Conservation (phyloP, 2,888 invertebrate genomes). For the Drosophila paranaensis region DNA sequence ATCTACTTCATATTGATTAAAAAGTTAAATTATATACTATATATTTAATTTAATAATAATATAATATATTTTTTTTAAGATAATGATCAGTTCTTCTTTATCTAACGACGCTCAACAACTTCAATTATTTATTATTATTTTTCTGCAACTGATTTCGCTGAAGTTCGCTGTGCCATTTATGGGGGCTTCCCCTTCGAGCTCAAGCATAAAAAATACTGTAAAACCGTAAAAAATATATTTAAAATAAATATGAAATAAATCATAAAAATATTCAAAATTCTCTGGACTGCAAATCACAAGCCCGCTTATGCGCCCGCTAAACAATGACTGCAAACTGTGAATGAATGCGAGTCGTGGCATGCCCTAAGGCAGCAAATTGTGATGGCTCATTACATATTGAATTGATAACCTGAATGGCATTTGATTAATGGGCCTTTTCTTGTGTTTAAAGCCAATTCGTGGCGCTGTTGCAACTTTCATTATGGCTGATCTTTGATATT, state of each 20-base stretch:
- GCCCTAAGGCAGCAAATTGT: slow-evolving; percentile 18
- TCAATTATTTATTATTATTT: not conserved
- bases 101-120: no score
- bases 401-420: slow-evolving; percentile 37
- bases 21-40: no score
- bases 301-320: not conserved
- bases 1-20: no score
- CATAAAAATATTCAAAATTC: slow-evolving; percentile 3
- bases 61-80: no score
- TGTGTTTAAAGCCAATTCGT: slow-evolving; percentile 4
- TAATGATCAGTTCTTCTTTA: no score
- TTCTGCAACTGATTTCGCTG: not conserved
- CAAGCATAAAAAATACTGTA: not conserved
- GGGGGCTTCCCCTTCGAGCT: not conserved
- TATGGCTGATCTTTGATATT: slow-evolving; percentile 31
- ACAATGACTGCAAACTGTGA: slow-evolving; percentile 17
- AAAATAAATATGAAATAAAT: not conserved
- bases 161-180: not conserved
- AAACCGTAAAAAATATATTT: not conserved
- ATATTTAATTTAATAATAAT: no score
- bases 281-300: slow-evolving; percentile 6
- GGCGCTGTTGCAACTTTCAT: slow-evolving; percentile 27
- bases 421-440: slow-evolving; percentile 58
- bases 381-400: slow-evolving; percentile 25
- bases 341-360: slow-evolving; percentile 18